A percentile compares a stretch with the other conserved stretches of the same genome.
Evolutionary conservation across 2,888 invertebrate species (phyloP).

Genomic region (Acanthosepion lycidas): DNA sequence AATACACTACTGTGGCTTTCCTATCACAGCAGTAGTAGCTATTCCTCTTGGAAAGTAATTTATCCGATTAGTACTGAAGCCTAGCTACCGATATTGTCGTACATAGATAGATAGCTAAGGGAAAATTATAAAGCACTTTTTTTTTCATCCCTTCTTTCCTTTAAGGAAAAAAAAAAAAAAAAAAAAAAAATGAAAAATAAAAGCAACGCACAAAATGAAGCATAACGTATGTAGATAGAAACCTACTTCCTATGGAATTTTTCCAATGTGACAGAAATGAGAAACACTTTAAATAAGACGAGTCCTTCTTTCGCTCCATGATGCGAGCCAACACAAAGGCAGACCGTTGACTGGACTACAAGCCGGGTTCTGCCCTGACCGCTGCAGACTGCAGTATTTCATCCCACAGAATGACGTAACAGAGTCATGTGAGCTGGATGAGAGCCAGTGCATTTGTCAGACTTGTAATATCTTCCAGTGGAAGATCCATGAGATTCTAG

Average conservation of each 20-base stretch:
- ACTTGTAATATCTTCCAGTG: constrained; percentile 2
- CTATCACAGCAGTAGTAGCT: background rate
- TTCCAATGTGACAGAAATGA: background rate
- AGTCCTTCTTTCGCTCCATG: background rate
- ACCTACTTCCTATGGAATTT: constrained; percentile 33
- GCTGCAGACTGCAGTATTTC: constrained; percentile 23
- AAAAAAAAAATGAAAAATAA: background rate
- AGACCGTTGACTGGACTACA: background rate
- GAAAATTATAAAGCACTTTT: background rate
- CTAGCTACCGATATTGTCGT: background rate
- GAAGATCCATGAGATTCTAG: background rate
- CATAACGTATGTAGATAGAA: background rate
- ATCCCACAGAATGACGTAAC: background rate
- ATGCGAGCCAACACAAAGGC: background rate
- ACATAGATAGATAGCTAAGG: background rate
- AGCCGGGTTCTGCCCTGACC: constrained; percentile 33
- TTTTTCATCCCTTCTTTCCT: background rate
- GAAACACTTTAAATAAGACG: background rate
- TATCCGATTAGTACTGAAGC: background rate
- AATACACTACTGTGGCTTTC: background rate
- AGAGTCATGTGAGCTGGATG: constrained; percentile 12
- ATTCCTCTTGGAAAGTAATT: background rate
- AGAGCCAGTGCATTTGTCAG: constrained; percentile 33
- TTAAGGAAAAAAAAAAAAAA: background rate
- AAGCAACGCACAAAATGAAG: background rate